Base-by-base conservation (phyloP, 2,113 vertebrate genomes). In the Glaucomys volans region DNA sequence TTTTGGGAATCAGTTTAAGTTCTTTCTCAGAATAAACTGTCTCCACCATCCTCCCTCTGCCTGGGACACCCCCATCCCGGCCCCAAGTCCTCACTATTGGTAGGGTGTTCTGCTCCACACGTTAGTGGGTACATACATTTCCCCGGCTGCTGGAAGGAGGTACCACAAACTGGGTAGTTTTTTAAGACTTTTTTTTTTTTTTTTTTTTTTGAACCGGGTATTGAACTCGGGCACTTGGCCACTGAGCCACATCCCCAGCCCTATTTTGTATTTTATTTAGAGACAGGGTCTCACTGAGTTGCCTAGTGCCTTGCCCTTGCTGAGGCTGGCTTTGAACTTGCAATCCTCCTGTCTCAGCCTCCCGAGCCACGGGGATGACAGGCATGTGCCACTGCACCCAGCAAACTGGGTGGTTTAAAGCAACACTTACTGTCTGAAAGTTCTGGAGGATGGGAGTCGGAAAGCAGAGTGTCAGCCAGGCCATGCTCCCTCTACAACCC, bases 121-220 rank as follows among this genome's bases (percentile, higher is more conserved):
- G 18, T 44, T 54, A 40, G 8, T 0, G 0, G 8, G 18, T 7
- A 13, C 22, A 13, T 35, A 17, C 1, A 9, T 30, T 37, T 57
- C 20, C 44, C 14, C 1, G 59, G 42, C 54, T 40, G 10, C 64
- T 35, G 37, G 37, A 28, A 11, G 17, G 54, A 57, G 71, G 66
- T 17, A 0, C 14, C 62, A 32, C 35, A 44, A 13, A 50, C 3
- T 0, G 5, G 30, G n/a, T 40, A 35, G 77, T 18, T 62, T 62
- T n/a, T n/a, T n/a, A n/a, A n/a, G n/a, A n/a, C n/a, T n/a, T n/a
- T n/a, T n/a, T n/a, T n/a, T n/a, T n/a, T n/a, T n/a, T n/a, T n/a
- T n/a, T n/a, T n/a, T n/a, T n/a, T n/a, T n/a, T n/a, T n/a, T n/a
- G n/a, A n/a, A n/a, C n/a, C n/a, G n/a, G n/a, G n/a, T n/a, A n/a